Evolutionary conservation across 2,113 vertebrate species (phyloP).

Genomic region (Cricetomys ansorgei): DNA sequence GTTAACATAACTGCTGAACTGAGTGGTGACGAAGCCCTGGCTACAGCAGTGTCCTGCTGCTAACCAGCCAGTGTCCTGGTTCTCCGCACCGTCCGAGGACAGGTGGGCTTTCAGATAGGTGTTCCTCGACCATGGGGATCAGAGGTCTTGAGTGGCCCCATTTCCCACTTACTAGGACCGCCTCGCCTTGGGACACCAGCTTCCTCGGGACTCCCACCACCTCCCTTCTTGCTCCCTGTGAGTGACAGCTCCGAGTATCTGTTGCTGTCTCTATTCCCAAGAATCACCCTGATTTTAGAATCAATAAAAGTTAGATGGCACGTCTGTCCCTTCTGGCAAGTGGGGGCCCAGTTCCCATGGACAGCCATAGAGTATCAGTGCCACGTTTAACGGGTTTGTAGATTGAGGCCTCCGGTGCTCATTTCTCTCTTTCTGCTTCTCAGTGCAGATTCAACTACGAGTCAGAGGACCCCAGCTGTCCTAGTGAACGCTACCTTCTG

Average conservation of each 20-base stretch:
- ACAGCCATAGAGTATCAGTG: background rate
- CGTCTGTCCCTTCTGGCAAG: background rate
- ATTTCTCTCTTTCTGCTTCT: slow-evolving; percentile 54
- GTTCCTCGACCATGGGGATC: background rate
- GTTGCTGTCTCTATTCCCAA: background rate
- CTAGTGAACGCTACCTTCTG: slow-evolving; percentile 92
- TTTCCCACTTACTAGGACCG: background rate
- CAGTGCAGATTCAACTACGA: slow-evolving; percentile 90
- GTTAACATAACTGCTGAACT: background rate
- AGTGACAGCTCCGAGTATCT: background rate
- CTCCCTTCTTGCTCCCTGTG: background rate
- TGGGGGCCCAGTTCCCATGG: background rate
- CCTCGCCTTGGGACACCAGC: background rate
- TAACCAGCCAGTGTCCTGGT: background rate
- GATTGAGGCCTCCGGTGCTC: background rate
- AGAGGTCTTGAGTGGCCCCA: background rate
- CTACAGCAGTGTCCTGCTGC: background rate
- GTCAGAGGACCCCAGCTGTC: slow-evolving; percentile 88
- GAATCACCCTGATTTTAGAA: background rate
- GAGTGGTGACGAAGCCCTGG: background rate
- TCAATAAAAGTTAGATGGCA: background rate
- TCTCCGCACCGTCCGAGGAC: background rate
- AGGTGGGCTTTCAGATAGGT: background rate
- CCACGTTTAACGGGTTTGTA: background rate
- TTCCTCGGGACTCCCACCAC: background rate